Conservation (phyloP, 35 echinoderm and acorn worm species). For the Hemicentrotus pulcherrimus region DNA sequence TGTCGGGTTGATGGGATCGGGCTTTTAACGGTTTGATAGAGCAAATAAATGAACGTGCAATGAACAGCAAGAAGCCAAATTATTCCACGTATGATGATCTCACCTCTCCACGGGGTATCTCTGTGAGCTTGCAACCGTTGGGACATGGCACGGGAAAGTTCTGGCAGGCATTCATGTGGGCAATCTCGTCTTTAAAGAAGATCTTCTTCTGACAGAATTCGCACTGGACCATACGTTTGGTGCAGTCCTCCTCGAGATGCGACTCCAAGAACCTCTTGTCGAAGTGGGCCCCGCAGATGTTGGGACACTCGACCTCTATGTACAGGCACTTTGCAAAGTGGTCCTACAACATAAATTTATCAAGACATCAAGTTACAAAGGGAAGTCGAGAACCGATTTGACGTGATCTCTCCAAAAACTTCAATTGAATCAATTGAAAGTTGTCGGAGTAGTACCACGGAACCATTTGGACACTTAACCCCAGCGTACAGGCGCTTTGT, state of each 20-base stretch:
- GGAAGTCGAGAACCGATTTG: background rate
- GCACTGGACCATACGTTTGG: constrained; percentile 86
- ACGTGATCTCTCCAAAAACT: too few relatives aligned
- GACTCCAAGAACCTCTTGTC: constrained; percentile 90
- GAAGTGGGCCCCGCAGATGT: constrained; percentile 94
- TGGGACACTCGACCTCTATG: constrained; percentile 92
- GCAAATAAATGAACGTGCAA: too few relatives aligned
- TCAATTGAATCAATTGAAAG: too few relatives aligned
- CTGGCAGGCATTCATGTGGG: constrained; percentile 95
- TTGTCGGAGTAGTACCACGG: constrained; percentile 91
- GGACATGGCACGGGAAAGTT: constrained; percentile 88
- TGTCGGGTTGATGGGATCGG: too few relatives aligned
- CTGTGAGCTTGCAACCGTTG: constrained; percentile 92
- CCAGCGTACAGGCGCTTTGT: background rate
- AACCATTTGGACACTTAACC: constrained; percentile 89
- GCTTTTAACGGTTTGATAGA: too few relatives aligned
- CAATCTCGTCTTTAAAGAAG: constrained; percentile 98
- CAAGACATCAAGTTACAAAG: background rate
- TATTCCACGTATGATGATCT: background rate
- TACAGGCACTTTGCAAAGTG: constrained; percentile 79
- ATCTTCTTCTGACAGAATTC: constrained; percentile 92
- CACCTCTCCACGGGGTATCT: constrained; percentile 90
- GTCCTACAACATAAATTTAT: constrained; percentile 47
- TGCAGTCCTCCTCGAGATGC: constrained; percentile 88
- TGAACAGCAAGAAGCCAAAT: too few relatives aligned